phyloP scores from a whole-genome alignment of 2,113 vertebrate genomes.

The Neomonachus schauinslandi region DNA sequence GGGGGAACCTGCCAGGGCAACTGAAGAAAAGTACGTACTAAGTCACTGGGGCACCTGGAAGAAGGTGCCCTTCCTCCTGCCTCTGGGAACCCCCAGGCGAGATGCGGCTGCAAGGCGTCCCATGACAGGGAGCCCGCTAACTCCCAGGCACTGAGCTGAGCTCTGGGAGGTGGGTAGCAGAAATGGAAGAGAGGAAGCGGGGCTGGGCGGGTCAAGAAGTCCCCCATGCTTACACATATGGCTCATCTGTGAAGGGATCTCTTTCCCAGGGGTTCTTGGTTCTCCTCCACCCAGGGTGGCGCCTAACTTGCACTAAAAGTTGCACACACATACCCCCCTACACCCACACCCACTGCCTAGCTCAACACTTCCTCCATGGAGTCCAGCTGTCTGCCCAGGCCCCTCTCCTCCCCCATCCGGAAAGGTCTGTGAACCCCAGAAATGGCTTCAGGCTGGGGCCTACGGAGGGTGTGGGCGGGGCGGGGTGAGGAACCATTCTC shows the following conservation, averaged over 20 bases:
- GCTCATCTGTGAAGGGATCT: background rate
- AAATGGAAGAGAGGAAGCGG: background rate
- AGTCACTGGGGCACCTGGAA: background rate
- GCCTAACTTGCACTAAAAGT: background rate
- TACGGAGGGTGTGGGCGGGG: background rate
- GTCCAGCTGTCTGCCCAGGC: conserved; percentile 10
- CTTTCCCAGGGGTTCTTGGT: background rate
- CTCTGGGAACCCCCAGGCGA: background rate
- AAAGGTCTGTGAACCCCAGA: conserved; percentile 38
- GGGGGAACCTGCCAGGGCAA: background rate
- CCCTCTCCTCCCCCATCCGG: background rate
- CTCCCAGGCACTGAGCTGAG: background rate
- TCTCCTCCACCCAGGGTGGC: background rate
- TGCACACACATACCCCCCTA: background rate
- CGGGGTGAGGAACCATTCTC: background rate
- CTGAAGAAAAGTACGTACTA: background rate
- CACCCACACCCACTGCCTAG: background rate
- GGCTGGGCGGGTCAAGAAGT: background rate
- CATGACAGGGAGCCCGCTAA: background rate
- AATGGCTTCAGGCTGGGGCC: conserved; percentile 58
- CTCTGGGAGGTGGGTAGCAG: background rate
- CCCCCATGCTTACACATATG: background rate
- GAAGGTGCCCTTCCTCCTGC: background rate
- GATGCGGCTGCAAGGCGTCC: too few relatives aligned
- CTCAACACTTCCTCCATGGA: background rate